Conservation (phyloP, 2,888 invertebrate genomes). For the Eulithis testata region DNA sequence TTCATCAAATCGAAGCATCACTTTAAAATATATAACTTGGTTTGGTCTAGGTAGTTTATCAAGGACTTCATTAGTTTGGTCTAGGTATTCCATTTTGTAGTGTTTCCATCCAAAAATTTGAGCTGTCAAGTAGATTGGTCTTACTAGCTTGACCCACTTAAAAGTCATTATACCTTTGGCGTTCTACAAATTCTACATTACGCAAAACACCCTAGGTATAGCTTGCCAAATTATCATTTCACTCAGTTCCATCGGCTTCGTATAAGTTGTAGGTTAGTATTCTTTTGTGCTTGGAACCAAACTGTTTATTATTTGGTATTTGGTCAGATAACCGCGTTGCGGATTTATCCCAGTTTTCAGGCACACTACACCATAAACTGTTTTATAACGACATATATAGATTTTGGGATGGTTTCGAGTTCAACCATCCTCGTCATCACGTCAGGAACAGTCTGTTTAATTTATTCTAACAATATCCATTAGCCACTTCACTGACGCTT, state of each 20-base stretch:
- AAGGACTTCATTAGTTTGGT: too few relatives aligned
- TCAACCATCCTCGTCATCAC: not conserved
- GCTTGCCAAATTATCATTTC: conserved; percentile 2
- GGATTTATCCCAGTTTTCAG: not conserved
- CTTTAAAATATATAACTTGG: too few relatives aligned
- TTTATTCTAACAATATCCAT: conserved; percentile 8
- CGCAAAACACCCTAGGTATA: conserved; percentile 1
- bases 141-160: too few relatives aligned
- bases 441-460: conserved; percentile 4
- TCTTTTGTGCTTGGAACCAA: not conserved
- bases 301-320: not conserved
- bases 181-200: conserved; percentile 1
- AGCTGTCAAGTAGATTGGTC: too few relatives aligned
- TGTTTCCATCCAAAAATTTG: too few relatives aligned
- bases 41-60: too few relatives aligned
- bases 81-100: too few relatives aligned
- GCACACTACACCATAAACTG: conserved; percentile 6
- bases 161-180: not conserved
- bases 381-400: not conserved
- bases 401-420: not conserved
- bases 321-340: not conserved
- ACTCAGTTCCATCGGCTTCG: not conserved
- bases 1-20: too few relatives aligned
- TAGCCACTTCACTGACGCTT: conserved; percentile 2
- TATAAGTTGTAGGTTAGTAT: not conserved